Base-by-base conservation (phyloP, 1,140 invertebrate species). In the Bombus cullumanus region DNA sequence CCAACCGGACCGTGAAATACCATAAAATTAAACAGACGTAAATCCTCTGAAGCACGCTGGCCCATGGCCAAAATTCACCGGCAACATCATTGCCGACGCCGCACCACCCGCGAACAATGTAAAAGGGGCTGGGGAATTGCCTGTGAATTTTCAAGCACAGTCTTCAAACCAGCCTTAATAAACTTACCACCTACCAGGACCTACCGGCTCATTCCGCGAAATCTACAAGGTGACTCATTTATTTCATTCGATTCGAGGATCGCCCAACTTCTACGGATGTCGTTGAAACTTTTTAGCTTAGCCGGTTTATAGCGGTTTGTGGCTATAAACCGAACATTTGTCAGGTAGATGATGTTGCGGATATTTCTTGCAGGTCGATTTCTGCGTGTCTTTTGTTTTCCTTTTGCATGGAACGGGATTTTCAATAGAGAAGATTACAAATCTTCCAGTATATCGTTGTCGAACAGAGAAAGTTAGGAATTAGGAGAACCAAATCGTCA, bases 11-110 rank as follows among this genome's bases (percentile, higher is more conserved):
- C 86, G 86, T 83, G 89, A 88, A 90, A 90, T 85, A 81, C 89
- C 89, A 90, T 90, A 90, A 90, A 90, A 90, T 90, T 90, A 90
- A 90, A 90, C 89, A 88, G 86, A 90, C 89, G 89, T 90, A 90
- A 90, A 90, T 90, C 86, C 89, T 86, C 71, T 57, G 79, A 83
- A 86, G 75, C 76, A 81, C 69, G 41, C 64, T 90, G 89, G 89
- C 90, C 81, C 62, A 28, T 64, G 34, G 83, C 90, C 89, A 91
- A 87, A 89, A 89, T 87, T 91, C 89, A 43, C 77, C 80, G 89
- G 57, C 81, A 83, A 80, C 81, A 43, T 80, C 76, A 68, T 34
- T 69, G 86, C 34, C 87, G 82, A 84, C 69, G 76, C 71, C 69
- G 84, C 88, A 82, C 88, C 85, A 85, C 75, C 88, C 87, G 86